phyloP scores from a whole-genome alignment of 2,888 invertebrate species.

The Achlya flavicornis region DNA sequence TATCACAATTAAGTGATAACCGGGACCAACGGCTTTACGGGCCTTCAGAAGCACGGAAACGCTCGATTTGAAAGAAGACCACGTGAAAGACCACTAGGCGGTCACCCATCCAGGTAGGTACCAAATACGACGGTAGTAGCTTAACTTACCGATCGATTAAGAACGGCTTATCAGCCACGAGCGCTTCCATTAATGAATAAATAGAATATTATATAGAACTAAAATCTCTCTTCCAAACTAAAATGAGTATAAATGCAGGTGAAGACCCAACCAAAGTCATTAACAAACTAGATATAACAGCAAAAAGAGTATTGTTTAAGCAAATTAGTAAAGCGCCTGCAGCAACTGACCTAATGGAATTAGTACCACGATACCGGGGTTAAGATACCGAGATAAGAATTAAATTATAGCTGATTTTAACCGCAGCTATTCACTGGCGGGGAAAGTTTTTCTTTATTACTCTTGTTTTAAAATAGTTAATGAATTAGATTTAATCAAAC shows the following conservation, averaged over 20 bases:
- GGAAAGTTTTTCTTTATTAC: conserved; percentile 10
- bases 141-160: too few relatives aligned
- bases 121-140: too few relatives aligned
- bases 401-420: conserved; percentile 53
- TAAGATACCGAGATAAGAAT: conserved; percentile 50
- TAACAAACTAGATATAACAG: conserved; percentile 10
- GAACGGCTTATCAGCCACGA: too few relatives aligned
- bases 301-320: conserved; percentile 49
- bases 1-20: too few relatives aligned
- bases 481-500: conserved; percentile 12
- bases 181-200: too few relatives aligned
- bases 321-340: conserved; percentile 54
- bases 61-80: too few relatives aligned
- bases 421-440: conserved; percentile 24
- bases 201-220: too few relatives aligned
- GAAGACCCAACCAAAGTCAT: conserved; percentile 8
- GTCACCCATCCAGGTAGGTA: too few relatives aligned
- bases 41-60: too few relatives aligned
- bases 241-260: neutral
- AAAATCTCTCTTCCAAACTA: too few relatives aligned
- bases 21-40: too few relatives aligned
- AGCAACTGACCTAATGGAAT: conserved; percentile 43
- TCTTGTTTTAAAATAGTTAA: conserved; percentile 11
- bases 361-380: conserved; percentile 27
- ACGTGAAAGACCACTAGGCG: too few relatives aligned